phyloP scores from a whole-genome alignment of 2,888 invertebrate species.

The Sarcophaga rosellei region DNA sequence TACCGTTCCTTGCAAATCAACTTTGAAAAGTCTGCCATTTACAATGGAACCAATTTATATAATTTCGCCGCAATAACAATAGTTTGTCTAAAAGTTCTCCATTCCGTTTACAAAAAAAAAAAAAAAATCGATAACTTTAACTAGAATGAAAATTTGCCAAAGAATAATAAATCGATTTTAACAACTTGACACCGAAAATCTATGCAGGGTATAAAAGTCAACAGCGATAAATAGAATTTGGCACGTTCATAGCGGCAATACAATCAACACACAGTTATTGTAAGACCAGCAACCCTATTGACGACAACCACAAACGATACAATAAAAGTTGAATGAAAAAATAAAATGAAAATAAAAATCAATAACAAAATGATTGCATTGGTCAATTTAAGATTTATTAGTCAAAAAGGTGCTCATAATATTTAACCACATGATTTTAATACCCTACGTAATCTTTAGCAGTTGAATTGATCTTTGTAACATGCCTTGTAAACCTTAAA shows the following conservation, averaged over 20 bases:
- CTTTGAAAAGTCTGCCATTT: not conserved
- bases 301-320: constrained; percentile 26
- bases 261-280: not conserved
- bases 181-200: constrained; percentile 67
- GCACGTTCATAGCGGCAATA: constrained; percentile 56
- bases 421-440: constrained; percentile 50
- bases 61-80: constrained; percentile 35
- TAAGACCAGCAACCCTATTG: constrained; percentile 17
- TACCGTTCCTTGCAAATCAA: constrained; percentile 11
- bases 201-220: not conserved
- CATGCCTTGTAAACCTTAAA: too few species aligned
- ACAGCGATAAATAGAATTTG: constrained; percentile 62
- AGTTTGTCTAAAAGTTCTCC: not conserved
- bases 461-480: too few species aligned
- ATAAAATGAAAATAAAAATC: constrained; percentile 40
- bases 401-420: constrained; percentile 52
- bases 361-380: constrained; percentile 63
- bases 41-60: constrained; percentile 27
- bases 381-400: constrained; percentile 68
- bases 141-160: constrained; percentile 61
- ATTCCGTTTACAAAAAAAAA: constrained; percentile 1
- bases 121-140: constrained; percentile 35
- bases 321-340: not conserved
- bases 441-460: too few species aligned
- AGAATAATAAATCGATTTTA: constrained; percentile 67